A percentile compares a stretch with the other conserved stretches of the same genome.
phyloP scores from a whole-genome alignment of 1,140 invertebrate genomes.

The Drosophila nigrodunni region DNA sequence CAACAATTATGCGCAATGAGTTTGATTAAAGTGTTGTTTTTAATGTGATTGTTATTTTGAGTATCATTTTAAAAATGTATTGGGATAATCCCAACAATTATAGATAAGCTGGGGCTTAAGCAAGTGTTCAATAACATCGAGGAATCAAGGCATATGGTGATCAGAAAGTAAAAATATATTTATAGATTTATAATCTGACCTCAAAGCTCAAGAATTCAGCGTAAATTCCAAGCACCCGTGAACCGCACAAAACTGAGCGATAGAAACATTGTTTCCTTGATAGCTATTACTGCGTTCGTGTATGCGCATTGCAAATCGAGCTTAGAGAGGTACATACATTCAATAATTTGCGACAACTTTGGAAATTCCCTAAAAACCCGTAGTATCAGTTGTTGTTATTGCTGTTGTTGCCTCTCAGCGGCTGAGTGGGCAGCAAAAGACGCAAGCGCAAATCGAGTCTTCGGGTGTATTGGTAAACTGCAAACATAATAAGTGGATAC shows the following conservation, averaged over 20 bases:
- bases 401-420: conserved; percentile 20
- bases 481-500: conserved; percentile 34
- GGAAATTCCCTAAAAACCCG: conserved; percentile 48
- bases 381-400: conserved; percentile 31
- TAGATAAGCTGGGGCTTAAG: background rate
- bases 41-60: background rate
- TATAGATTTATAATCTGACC: conserved; percentile 1
- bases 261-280: conserved; percentile 16
- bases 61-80: background rate
- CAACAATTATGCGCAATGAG: conserved; percentile 8
- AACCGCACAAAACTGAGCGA: background rate
- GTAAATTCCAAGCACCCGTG: background rate
- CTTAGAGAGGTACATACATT: conserved; percentile 27
- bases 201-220: background rate
- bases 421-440: conserved; percentile 22
- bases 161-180: background rate
- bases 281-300: conserved; percentile 9
- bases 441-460: conserved; percentile 33
- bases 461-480: conserved; percentile 25
- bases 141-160: background rate
- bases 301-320: conserved; percentile 3
- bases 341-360: conserved; percentile 38
- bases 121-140: background rate
- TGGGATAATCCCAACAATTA: background rate
- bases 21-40: conserved; percentile 15